Evolutionary conservation across 1,140 invertebrate genomes (phyloP).

Genomic region (Pseudomyrmex concolor): DNA sequence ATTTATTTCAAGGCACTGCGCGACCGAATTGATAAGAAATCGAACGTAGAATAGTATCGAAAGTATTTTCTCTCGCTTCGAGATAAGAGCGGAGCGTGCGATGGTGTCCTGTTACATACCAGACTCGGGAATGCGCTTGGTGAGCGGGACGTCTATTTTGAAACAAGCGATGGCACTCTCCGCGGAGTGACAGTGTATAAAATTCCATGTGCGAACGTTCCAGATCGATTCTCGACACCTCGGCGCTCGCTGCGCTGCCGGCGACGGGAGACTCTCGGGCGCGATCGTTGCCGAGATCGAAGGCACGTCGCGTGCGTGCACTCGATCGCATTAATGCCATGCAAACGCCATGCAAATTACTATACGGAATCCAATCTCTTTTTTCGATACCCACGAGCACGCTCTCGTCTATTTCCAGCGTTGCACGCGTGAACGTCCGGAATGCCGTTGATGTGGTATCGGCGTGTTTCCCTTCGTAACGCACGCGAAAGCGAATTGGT

Average conservation of each 20-base stretch:
- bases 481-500: slow-evolving; percentile 34
- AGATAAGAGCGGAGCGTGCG: slow-evolving; percentile 6
- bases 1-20: no score
- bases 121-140: slow-evolving; percentile 31
- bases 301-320: slow-evolving; percentile 38
- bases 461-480: background rate
- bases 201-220: slow-evolving; percentile 30
- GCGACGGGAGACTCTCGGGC: background rate
- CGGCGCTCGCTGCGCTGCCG: background rate
- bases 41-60: slow-evolving; percentile 15
- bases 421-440: slow-evolving; percentile 8
- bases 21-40: background rate
- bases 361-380: slow-evolving; percentile 35
- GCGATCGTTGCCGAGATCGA: slow-evolving; percentile 23
- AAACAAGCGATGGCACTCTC: slow-evolving; percentile 12
- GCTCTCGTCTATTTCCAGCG: slow-evolving; percentile 25
- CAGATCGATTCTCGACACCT: slow-evolving; percentile 36
- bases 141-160: slow-evolving; percentile 40
- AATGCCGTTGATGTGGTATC: slow-evolving; percentile 28
- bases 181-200: slow-evolving; percentile 14
- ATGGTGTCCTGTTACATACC: slow-evolving; percentile 4
- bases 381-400: slow-evolving; percentile 20
- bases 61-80: slow-evolving; percentile 26
- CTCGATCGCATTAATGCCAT: slow-evolving; percentile 51
- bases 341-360: slow-evolving; percentile 58